Evolutionary conservation across 2,113 vertebrate genomes (phyloP), one percentile per base, ranked within the genome.

Genomic region (Tetraodon nigroviridis): DNA sequence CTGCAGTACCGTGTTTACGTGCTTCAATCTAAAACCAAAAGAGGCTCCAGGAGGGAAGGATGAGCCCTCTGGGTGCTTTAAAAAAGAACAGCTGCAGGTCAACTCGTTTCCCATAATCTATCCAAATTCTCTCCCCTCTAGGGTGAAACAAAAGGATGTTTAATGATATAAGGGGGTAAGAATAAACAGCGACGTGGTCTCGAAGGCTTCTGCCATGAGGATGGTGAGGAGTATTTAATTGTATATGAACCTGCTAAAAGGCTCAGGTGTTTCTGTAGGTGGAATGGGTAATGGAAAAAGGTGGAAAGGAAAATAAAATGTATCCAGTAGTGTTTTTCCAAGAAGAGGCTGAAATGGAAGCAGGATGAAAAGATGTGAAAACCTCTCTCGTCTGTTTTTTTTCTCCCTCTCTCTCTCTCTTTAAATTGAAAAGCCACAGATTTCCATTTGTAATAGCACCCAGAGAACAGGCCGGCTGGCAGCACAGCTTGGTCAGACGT

Each of bases 301-400:
- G 4, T 27, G 24, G 7, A 63, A 32, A 67, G 54, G 49, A 51
- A 29, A 42, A 78, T 27, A 50, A 52, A 27, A 57, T 65, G 55
- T 53, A 74, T 15, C 42, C 67, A 73, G 55, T 66, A 55, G 76
- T 68, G 40, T 69, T 20, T 75, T 68, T 58, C 24, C 48, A 75
- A 46, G 40, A 15, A 57, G 37, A 67, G 24, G 61, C 58, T 50
- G n/a, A 6, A 51, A 47, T 40, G 29, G 32, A 60, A 10, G 29
- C 41, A 44, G 15, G 47, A 45, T 59, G 40, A 24, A 44, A 55
- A 22, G 13, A 69, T 55, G 18, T 56, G 55, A 59, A 67, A 59
- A 29, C 29, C 21, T 67, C 22, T 47, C 6, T 41, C 32, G 7
- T 51, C 27, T 59, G 48, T 27, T 32, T 53, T 61, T 56, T 59